Evolutionary conservation across 2,113 vertebrate genomes (phyloP).

Genomic region (Clarias batrachus): DNA sequence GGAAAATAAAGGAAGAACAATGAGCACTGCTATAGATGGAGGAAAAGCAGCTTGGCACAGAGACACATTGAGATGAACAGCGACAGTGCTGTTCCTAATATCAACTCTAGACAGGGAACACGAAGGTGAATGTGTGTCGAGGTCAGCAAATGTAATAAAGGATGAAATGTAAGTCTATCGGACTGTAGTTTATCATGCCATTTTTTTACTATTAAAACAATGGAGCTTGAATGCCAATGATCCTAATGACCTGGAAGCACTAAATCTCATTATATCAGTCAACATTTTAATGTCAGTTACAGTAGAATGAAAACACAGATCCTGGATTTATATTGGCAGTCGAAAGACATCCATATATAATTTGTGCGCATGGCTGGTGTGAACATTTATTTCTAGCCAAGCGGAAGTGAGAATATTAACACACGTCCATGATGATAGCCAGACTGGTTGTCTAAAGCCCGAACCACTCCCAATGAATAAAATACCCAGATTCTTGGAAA

Average conservation of each 20-base stretch:
- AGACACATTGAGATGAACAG: neutral
- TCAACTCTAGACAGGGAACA: slow-evolving; percentile 12
- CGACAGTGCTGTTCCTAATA: neutral
- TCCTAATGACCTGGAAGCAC: neutral
- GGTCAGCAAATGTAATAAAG: neutral
- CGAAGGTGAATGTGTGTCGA: neutral
- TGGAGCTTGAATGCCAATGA: neutral
- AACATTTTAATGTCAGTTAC: neutral
- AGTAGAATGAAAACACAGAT: neutral
- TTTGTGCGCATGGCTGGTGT: neutral
- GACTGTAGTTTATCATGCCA: neutral
- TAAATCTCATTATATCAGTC: neutral
- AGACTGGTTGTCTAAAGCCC: neutral
- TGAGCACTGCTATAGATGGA: neutral
- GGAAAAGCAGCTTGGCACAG: neutral
- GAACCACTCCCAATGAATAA: neutral
- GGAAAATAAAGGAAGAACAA: neutral
- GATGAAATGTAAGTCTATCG: neutral
- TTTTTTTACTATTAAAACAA: neutral
- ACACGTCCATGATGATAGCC: neutral
- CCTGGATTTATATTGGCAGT: neutral
- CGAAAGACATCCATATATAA: neutral
- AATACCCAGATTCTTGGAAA: neutral
- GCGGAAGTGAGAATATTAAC: neutral
- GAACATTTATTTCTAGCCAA: neutral